These are phyloP conservation scores for Cremastinae sp. DNA, from an alignment of 2,888 invertebrate species.

Conservation along the genomic window DNA sequence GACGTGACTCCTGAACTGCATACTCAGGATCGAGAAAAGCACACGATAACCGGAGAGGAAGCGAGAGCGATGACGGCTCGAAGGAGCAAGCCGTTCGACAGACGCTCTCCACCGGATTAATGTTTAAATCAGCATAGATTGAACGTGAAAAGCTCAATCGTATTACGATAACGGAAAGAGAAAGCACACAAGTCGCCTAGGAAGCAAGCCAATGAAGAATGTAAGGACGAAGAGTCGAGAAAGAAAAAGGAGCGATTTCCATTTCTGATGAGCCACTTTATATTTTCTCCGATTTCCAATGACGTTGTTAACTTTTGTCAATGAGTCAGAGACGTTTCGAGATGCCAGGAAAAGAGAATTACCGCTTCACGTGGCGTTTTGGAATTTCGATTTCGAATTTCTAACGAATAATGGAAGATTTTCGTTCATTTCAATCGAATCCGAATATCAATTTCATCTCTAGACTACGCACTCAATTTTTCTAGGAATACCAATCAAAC, in stretches of 20 bases:
- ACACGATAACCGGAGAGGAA: neutral
- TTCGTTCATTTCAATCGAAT: too few relatives aligned
- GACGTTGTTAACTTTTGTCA: slow-evolving; percentile 56
- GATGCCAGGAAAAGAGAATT: neutral
- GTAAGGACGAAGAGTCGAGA: slow-evolving; percentile 13
- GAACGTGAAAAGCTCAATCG: slow-evolving; percentile 59
- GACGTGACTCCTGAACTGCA: neutral
- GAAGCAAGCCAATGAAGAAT: slow-evolving; percentile 4
- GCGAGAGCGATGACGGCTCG: neutral
- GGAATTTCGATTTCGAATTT: too few relatives aligned
- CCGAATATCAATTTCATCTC: too few relatives aligned
- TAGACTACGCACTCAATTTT: too few relatives aligned
- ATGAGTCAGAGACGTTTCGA: neutral
- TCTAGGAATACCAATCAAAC: too few relatives aligned
- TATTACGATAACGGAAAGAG: slow-evolving; percentile 48
- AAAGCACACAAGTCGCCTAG: slow-evolving; percentile 6
- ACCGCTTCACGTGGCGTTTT: too few relatives aligned
- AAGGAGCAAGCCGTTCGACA: slow-evolving; percentile 8
- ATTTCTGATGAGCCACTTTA: slow-evolving; percentile 62
- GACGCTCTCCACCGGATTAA: slow-evolving; percentile 34
- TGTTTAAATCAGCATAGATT: slow-evolving; percentile 63
- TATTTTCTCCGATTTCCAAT: slow-evolving; percentile 55
- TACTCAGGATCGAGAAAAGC: neutral
- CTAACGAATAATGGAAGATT: too few relatives aligned
- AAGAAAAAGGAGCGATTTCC: slow-evolving; percentile 52